Percentiles rank a stretch among this genome's conserved stretches.
phyloP scores from a whole-genome alignment of 1,140 invertebrate genomes.

The Drosophila eugracilis region DNA sequence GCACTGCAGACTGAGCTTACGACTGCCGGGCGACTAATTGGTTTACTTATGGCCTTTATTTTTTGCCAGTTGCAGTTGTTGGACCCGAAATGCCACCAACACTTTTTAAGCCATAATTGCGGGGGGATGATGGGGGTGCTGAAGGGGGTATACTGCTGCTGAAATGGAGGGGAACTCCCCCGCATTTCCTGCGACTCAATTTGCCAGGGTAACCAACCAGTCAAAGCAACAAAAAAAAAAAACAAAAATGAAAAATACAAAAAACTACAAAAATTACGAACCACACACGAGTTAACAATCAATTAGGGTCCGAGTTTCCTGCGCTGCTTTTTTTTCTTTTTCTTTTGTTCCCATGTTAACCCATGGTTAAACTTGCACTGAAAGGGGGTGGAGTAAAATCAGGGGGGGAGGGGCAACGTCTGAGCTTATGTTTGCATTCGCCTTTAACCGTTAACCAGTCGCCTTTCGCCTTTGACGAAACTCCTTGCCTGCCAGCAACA shows the following conservation, averaged over 20 bases:
- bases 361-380: neutral
- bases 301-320: conserved; percentile 36
- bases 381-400: neutral
- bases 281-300: conserved; percentile 52
- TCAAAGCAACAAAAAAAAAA: neutral
- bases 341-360: neutral
- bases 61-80: conserved; percentile 11
- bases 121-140: neutral
- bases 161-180: neutral
- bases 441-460: conserved; percentile 17
- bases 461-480: conserved; percentile 19
- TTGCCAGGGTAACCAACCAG: conserved; percentile 11
- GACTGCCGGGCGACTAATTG: conserved; percentile 56
- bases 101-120: conserved; percentile 49
- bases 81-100: conserved; percentile 17
- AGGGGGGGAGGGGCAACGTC: conserved; percentile 21
- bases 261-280: conserved; percentile 3
- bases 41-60: conserved; percentile 67
- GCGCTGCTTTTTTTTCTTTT: neutral
- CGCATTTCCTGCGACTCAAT: conserved; percentile 21
- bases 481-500: conserved; percentile 26
- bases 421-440: conserved; percentile 13
- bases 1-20: conserved; percentile 30
- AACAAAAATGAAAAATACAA: neutral
- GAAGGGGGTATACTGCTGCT: too few species aligned